Percentiles rank a stretch among this genome's conserved stretches.
Evolutionary conservation across 2,113 vertebrate genomes (phyloP).

Genomic region (Pomatorhinus ruficollis): DNA sequence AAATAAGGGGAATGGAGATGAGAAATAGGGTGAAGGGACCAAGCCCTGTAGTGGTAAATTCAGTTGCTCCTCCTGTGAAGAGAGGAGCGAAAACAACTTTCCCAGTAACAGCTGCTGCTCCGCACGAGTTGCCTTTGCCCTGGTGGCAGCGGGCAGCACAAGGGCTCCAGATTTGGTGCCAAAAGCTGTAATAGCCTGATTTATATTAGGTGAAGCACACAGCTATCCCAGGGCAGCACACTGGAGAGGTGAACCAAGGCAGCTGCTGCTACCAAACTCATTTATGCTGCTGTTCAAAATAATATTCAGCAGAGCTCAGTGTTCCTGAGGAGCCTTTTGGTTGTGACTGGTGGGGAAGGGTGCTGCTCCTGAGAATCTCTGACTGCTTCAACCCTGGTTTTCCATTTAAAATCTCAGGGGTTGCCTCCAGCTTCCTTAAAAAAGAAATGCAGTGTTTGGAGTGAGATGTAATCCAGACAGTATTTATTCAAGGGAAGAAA

Average conservation of each 20-base stretch:
- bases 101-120: neutral
- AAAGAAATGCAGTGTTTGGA: neutral
- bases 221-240: neutral
- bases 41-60: neutral
- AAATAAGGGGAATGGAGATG: neutral
- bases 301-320: neutral
- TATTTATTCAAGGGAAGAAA: neutral
- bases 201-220: neutral
- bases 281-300: neutral
- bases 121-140: accelerated
- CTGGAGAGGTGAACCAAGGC: neutral
- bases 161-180: neutral
- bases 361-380: neutral
- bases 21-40: neutral
- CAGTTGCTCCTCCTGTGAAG: neutral
- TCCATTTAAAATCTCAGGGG: neutral
- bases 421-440: neutral
- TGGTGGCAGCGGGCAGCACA: neutral
- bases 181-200: neutral
- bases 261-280: neutral
- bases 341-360: neutral
- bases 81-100: neutral
- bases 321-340: neutral
- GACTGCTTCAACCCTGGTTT: neutral
- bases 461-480: neutral